Evolutionary conservation across 2,888 invertebrate species (phyloP).

Genomic region (Apantesis nais): DNA sequence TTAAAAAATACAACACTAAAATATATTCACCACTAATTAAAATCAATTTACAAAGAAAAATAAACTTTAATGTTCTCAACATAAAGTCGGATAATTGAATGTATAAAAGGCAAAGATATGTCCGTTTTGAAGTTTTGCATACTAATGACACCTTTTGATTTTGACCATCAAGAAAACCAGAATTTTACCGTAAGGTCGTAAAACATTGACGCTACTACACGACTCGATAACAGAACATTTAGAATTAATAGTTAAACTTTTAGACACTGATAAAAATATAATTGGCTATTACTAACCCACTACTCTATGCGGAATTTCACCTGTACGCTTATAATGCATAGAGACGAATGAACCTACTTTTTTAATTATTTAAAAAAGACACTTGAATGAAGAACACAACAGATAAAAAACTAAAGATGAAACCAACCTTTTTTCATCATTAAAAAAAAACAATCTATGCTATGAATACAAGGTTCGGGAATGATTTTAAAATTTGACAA

Average conservation of each 20-base stretch:
- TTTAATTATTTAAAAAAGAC: neutral
- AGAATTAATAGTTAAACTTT: constrained; percentile 49
- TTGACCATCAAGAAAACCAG: constrained; percentile 48
- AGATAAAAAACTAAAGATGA: neutral
- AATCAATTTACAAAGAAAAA: constrained; percentile 3
- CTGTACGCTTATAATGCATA: neutral
- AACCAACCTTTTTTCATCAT: neutral
- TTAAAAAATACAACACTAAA: constrained; percentile 23
- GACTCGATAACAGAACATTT: constrained; percentile 50
- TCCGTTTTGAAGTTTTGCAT: constrained; percentile 49
- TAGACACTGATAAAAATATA: constrained; percentile 39
- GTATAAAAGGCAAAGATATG: constrained; percentile 14
- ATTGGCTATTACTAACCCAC: constrained; percentile 29
- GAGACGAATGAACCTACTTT: neutral
- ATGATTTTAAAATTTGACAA: neutral
- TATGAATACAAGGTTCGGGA: neutral
- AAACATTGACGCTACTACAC: constrained; percentile 52
- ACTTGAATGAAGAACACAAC: neutral
- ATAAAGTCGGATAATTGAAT: constrained; percentile 11
- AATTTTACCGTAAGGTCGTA: constrained; percentile 45
- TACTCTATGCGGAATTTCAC: constrained; percentile 22
- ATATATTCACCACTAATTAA: constrained; percentile 8
- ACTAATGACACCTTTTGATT: constrained; percentile 53
- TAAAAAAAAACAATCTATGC: neutral
- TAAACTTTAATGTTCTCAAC: neutral